Conservation (phyloP, 2,888 invertebrate species). For the Polyommatus iphigenia region DNA sequence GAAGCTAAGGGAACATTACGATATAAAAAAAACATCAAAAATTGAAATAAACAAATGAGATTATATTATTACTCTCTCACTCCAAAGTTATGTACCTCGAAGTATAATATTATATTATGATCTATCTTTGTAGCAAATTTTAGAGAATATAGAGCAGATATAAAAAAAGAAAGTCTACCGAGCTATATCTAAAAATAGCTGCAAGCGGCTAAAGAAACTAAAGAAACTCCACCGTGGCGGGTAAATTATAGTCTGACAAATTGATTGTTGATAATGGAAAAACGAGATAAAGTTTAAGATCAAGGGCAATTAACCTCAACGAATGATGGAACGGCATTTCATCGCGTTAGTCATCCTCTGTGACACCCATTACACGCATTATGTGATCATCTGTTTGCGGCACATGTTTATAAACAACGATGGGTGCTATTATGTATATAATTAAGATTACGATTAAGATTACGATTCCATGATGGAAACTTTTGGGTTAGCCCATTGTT, state of each 20-base stretch:
- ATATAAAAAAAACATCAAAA: too few species aligned
- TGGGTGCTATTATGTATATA: neutral
- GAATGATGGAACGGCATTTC: neutral
- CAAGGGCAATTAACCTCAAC: conserved; percentile 4
- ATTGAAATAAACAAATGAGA: too few species aligned
- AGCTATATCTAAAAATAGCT: neutral
- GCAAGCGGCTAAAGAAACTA: neutral
- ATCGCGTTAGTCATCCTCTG: neutral
- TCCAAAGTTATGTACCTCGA: too few species aligned
- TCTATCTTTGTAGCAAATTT: too few species aligned
- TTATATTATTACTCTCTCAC: too few species aligned
- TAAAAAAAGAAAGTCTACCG: too few species aligned
- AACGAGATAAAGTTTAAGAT: conserved; percentile 23
- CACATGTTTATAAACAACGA: neutral
- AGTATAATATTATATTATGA: too few species aligned
- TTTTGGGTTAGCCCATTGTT: too few species aligned
- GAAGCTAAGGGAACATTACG: neutral
- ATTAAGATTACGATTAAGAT: neutral
- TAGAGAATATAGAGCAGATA: too few species aligned
- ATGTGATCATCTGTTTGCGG: neutral
- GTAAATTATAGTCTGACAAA: conserved; percentile 3
- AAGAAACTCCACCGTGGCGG: neutral
- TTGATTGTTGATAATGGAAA: conserved; percentile 12
- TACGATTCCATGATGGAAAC: too few species aligned
- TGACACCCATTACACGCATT: conserved; percentile 5